These are phyloP conservation scores for Vultur gryphus DNA, from an alignment of 2,797 vertebrate genomes.

Conservation along the genomic window DNA sequence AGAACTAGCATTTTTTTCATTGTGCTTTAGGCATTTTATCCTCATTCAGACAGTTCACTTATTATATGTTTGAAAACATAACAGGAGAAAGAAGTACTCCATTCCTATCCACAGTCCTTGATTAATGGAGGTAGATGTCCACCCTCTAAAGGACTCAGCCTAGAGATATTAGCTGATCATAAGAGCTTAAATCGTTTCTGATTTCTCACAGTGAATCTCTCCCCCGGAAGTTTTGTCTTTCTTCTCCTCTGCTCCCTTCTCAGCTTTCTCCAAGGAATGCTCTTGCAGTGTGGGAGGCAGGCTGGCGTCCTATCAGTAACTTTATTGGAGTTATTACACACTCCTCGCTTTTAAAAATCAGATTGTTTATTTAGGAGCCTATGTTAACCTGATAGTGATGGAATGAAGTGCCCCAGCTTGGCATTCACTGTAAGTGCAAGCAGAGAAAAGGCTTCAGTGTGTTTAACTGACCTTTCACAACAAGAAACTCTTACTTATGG, in stretches of 20 bases:
- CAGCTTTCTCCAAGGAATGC: neutral
- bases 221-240: neutral
- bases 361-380: slow-evolving; percentile 44
- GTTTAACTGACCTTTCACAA: slow-evolving; percentile 8
- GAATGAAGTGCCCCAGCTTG: slow-evolving; percentile 35
- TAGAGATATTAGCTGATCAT: slow-evolving; percentile 26
- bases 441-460: neutral
- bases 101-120: neutral
- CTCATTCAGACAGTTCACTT: neutral
- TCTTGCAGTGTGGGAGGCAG: slow-evolving; percentile 27
- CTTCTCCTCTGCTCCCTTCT: neutral
- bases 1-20: neutral
- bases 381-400: slow-evolving; percentile 6
- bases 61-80: neutral
- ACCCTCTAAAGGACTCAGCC: neutral
- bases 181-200: slow-evolving; percentile 13
- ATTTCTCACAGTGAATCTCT: neutral
- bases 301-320: neutral
- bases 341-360: slow-evolving; percentile 25
- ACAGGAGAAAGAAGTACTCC: neutral
- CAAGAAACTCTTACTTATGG: neutral
- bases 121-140: slow-evolving; percentile 1
- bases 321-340: neutral
- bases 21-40: neutral
- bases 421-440: neutral